Conservation (phyloP, 2,113 vertebrate species). For the Rhynchomys soricoides region DNA sequence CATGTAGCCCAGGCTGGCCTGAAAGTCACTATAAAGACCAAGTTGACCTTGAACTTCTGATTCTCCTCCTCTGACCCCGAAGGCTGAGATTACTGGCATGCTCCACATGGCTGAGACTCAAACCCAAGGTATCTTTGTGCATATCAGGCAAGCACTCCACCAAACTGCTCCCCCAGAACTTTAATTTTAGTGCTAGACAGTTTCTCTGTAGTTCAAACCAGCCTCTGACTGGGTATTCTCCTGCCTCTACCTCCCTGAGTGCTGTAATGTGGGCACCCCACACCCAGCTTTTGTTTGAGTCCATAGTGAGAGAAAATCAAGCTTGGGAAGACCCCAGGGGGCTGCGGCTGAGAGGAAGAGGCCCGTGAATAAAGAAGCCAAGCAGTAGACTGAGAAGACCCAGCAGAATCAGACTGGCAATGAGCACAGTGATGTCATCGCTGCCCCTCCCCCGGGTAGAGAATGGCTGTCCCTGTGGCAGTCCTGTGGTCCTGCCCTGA, state of each 20-base stretch:
- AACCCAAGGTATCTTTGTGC: not conserved
- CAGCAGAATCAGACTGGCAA: not conserved
- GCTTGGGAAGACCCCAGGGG: not conserved
- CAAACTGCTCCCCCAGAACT: too few relatives aligned
- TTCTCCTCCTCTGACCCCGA: not conserved
- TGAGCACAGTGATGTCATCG: not conserved
- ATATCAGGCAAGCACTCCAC: not conserved
- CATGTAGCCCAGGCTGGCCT: not conserved
- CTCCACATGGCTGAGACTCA: not conserved
- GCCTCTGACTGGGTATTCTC: not conserved
- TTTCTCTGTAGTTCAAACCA: not conserved
- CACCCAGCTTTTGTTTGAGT: not conserved
- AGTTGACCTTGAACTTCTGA: not conserved
- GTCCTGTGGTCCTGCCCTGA: not conserved
- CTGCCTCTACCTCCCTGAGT: not conserved
- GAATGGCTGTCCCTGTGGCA: not conserved
- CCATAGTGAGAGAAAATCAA: not conserved
- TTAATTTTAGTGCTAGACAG: not conserved
- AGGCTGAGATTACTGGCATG: not conserved
- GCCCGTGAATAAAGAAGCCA: fast-evolving
- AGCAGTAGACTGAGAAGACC: not conserved
- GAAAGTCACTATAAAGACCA: not conserved
- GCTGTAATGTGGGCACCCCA: too few relatives aligned
- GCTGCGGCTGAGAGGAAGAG: not conserved
- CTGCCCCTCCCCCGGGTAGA: too few relatives aligned